These are phyloP conservation scores for Ictidomys tridecemlineatus DNA, from an alignment of 2,113 vertebrate species.

Conservation along the genomic window DNA sequence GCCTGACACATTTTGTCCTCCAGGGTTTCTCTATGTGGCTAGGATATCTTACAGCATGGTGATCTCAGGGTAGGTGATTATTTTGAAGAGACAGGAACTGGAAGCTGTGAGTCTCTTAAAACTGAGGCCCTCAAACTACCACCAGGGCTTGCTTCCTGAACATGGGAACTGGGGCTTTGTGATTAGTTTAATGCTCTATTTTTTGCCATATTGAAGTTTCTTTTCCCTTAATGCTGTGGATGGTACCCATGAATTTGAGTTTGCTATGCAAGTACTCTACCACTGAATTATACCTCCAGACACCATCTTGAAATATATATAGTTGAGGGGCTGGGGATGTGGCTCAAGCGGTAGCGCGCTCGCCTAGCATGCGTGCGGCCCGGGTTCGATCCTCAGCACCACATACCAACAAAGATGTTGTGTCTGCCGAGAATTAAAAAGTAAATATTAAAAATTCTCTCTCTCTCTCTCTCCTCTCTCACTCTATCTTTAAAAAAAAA, in stretches of 20 bases:
- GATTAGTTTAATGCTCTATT: conserved; percentile 24
- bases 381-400: too few relatives aligned
- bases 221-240: background rate
- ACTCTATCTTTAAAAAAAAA: too few relatives aligned
- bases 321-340: too few relatives aligned
- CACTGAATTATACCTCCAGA: background rate
- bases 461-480: too few relatives aligned
- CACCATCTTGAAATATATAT: too few relatives aligned
- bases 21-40: background rate
- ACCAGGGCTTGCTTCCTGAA: background rate
- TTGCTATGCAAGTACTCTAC: background rate
- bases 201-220: background rate
- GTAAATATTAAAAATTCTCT: too few relatives aligned
- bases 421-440: too few relatives aligned
- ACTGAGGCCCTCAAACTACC: background rate
- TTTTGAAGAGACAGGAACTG: background rate
- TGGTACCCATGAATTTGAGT: background rate
- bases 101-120: background rate
- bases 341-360: too few relatives aligned
- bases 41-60: background rate
- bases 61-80: background rate
- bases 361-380: too few relatives aligned
- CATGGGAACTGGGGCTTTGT: background rate
- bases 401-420: too few relatives aligned
- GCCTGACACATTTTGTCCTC: background rate